phyloP scores from a whole-genome alignment of 2,888 invertebrate species.

The Icerya purchasi region DNA sequence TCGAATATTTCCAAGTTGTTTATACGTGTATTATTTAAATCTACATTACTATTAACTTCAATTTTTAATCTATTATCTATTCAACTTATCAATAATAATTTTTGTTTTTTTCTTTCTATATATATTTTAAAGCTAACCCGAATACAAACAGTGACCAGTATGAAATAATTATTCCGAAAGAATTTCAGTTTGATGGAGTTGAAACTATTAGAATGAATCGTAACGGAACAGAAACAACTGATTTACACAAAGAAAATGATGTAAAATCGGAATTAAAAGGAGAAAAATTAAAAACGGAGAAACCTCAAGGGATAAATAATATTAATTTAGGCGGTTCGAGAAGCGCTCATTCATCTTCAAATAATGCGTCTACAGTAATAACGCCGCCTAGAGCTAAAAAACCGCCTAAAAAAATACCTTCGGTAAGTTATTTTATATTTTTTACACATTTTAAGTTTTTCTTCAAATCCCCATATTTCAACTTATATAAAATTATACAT shows the following conservation, averaged over 20 bases:
- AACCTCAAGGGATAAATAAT: background rate
- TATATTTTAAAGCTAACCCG: no score
- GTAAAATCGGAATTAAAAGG: background rate
- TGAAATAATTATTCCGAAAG: background rate
- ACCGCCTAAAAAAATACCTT: slow-evolving; percentile 14
- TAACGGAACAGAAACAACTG: background rate
- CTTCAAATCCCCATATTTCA: background rate
- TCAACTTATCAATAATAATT: no score
- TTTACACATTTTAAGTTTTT: background rate
- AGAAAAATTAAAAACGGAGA: background rate
- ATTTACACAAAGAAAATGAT: no score
- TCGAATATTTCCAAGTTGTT: no score
- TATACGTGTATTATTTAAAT: no score
- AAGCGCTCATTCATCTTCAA: background rate
- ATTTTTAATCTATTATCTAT: no score
- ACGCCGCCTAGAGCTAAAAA: slow-evolving; percentile 12
- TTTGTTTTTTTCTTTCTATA: no score
- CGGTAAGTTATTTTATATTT: slow-evolving; percentile 9
- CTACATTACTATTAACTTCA: no score
- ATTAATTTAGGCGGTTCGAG: background rate
- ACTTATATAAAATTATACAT: background rate
- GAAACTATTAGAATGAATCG: background rate
- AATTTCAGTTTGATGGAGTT: background rate
- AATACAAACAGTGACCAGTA: no score
- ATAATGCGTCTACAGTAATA: background rate